Base-by-base conservation (phyloP, 1,140 invertebrate genomes). In the Limonius californicus region DNA sequence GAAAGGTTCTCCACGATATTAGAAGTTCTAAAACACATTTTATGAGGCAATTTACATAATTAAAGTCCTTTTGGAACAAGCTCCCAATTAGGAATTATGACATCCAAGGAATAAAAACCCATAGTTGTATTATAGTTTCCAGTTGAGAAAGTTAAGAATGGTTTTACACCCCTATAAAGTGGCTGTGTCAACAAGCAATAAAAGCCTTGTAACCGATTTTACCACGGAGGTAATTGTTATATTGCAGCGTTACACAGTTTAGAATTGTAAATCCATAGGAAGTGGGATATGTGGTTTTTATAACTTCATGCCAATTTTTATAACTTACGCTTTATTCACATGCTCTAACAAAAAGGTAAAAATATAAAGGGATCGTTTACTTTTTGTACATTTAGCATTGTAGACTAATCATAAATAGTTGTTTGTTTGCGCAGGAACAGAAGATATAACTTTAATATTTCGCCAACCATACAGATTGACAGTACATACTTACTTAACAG, bases 131-230 rank as follows among this genome's bases (percentile, higher is more conserved):
- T 50, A 54, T 30, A 6, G 54, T 39, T n/a, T 53, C 53, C 18
- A 45, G 42, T 21, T 30, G 35, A 62, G 54, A 43, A 57, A 62
- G 16, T 32, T 58, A 59, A 50, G 64, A 65, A 65, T 65, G 30
- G 60, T 55, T 66, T 66, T 63, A 66, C 57, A 61, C 57, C 65
- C 61, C 58, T 54, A 63, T 63, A 66, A 63, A 66, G 57, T 63
- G 32, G n/a, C 54, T 50, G 53, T 66, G 65, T 66, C 61, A 66
- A 66, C 65, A 66, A 56, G 61, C 47, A 59, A 60, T 66, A 66
- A 66, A 66, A 54, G 20, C 39, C 54, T 62, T 66, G 54, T 53
- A 59, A 39, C 45, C 45, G 59, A 61, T 27, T 61, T 21, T 30
- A 30, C 15, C 19, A 19, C 45, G 23, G 57, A 53, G 39, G 54